These are phyloP conservation scores for Magallana nippona DNA, from an alignment of 2,888 invertebrate genomes.

Conservation along the genomic window DNA sequence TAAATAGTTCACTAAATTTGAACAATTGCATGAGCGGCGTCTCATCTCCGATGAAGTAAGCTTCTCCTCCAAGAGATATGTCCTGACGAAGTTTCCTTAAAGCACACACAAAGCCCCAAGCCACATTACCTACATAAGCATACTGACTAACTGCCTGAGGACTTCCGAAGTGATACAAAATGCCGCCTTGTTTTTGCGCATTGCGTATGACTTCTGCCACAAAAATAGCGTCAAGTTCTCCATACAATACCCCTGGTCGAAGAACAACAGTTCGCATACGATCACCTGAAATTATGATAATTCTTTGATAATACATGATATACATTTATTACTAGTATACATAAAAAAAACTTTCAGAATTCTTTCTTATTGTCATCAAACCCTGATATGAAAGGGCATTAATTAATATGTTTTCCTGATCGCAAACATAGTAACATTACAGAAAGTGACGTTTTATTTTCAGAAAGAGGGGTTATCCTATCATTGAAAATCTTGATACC, in stretches of 20 bases:
- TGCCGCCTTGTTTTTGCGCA: constrained; percentile 81
- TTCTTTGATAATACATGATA: not conserved
- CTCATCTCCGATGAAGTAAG: constrained; percentile 85
- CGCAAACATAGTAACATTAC: no score
- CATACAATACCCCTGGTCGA: constrained; percentile 84
- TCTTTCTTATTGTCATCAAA: not conserved
- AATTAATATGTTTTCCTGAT: no score
- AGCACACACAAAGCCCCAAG: constrained; percentile 85
- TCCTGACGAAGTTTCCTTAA: constrained; percentile 80
- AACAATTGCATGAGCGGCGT: constrained; percentile 83
- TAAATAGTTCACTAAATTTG: constrained; percentile 80
- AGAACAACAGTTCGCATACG: constrained; percentile 82
- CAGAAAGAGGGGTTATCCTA: no score
- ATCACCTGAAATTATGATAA: constrained; percentile 55
- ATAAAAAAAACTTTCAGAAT: no score
- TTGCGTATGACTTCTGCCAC: constrained; percentile 81
- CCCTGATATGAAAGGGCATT: no score
- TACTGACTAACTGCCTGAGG: constrained; percentile 81
- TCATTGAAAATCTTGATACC: constrained; percentile 72
- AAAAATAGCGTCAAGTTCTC: constrained; percentile 84
- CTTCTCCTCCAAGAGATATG: constrained; percentile 80
- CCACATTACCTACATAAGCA: constrained; percentile 83
- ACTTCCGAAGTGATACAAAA: constrained; percentile 82
- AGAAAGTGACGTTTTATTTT: no score
- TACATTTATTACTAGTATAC: no score